Base-by-base conservation (phyloP, 1,140 invertebrate genomes). In the Eupristina koningsbergeri region DNA sequence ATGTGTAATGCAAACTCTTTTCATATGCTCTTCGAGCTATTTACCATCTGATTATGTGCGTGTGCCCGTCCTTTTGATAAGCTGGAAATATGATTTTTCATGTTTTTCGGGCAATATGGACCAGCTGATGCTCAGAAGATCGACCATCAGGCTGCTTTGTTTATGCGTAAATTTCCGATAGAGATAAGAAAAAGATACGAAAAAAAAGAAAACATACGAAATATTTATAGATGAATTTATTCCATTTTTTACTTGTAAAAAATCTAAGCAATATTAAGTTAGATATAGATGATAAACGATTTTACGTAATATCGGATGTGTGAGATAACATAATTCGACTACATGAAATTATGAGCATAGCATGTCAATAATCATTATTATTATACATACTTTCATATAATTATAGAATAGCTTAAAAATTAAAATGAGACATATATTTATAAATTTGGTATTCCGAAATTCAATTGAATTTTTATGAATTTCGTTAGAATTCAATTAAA, bases 271-370 rank as follows among this genome's bases (percentile, higher is more conserved):
- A 84, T 84, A 84, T 81, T 84, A 80, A 84, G 80, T 84, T 84
- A 84, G 83, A 84, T 84, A 45, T 29, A 31, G 84, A 34, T 71
- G 83, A 81, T 88, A 88, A 87, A 84, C 74, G 74, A 88, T 79
- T 86, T 84, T 85, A 80, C 80, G 41, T 80, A 85, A 75, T 78
- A n/a, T 34, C 29, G 41, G 41, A n/a, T 29, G 47, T 58, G 31
- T 71, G 63, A 83, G 41, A 67, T 74, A 84, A 80, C 64, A 17
- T 17, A 39, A 74, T 80, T 64, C 36, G 63, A 19, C 64, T 26
- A 61, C 75, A 45, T 53, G 34, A 78, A 83, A 69, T 83, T 69
- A 9, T 47, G 41, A 53, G 34, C 71, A 81, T 81, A 34, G 80
- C 61, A 13, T 83, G n/a, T n/a, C n/a, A n/a, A 22, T 69, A 83